Conservation (phyloP, 1,140 invertebrate species). For the Listronotus bonariensis region DNA sequence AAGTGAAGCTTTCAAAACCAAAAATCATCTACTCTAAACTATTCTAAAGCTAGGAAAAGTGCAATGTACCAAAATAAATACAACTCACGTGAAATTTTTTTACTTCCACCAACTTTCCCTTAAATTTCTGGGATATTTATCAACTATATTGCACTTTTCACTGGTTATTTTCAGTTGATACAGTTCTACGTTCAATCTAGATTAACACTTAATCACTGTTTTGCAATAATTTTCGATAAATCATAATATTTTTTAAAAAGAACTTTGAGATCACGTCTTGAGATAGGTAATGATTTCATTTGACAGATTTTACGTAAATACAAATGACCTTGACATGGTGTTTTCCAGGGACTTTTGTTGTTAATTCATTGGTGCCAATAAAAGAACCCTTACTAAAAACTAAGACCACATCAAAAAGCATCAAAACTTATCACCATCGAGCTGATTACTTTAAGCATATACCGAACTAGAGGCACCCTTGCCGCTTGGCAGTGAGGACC, state of each 20-base stretch:
- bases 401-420: too few species aligned
- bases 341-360: too few species aligned
- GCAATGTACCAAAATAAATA: constrained; percentile 15
- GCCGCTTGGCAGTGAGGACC: too few species aligned
- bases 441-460: too few species aligned
- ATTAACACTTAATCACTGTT: neutral
- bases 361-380: too few species aligned
- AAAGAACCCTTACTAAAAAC: too few species aligned
- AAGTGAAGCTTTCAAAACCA: too few species aligned
- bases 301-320: neutral
- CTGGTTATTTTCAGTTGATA: neutral
- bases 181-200: neutral
- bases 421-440: too few species aligned
- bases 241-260: neutral
- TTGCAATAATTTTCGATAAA: neutral
- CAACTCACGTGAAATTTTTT: constrained; percentile 3
- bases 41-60: neutral
- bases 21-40: neutral
- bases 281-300: constrained; percentile 9
- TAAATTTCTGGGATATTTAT: neutral
- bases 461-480: too few species aligned
- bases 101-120: neutral
- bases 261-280: constrained; percentile 1
- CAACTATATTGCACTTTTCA: neutral
- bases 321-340: too few species aligned